Evolutionary conservation across 92 coral and sea anemone species (phyloP).

Genomic region (Phenganax subtilis): DNA sequence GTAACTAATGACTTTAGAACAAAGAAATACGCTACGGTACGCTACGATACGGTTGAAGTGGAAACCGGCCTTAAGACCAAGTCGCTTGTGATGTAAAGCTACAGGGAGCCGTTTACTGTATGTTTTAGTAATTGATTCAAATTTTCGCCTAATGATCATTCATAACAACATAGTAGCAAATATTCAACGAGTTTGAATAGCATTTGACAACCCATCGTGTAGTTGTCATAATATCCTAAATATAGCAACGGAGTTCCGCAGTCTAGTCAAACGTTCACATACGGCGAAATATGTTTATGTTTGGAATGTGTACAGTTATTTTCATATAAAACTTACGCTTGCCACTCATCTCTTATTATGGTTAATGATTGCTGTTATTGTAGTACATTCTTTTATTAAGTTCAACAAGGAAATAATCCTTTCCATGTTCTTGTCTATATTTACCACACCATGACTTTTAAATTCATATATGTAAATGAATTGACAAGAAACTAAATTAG

Average conservation of each 20-base stretch:
- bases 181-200: conserved; percentile 7
- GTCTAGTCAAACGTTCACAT: not conserved
- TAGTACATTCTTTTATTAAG: conserved; percentile 17
- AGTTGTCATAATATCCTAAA: not conserved
- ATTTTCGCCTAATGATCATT: conserved; percentile 28
- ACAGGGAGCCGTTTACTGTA: conserved; percentile 13
- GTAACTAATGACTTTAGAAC: no score
- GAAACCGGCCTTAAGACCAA: no score
- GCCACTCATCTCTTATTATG: conserved; percentile 19
- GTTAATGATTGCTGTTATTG: conserved; percentile 26
- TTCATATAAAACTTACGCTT: not conserved
- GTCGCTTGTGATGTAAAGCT: not conserved
- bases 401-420: conserved; percentile 29
- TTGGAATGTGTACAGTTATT: conserved; percentile 9
- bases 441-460: not conserved
- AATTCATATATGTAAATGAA: not conserved
- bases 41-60: no score
- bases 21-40: no score
- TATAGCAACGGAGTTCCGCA: not conserved
- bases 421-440: not conserved
- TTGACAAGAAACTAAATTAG: conserved; percentile 1
- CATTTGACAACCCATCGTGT: not conserved
- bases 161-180: conserved; percentile 9
- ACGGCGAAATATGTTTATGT: conserved; percentile 5
- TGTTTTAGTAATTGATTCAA: conserved; percentile 32